Conservation (phyloP, 2,888 invertebrate genomes). For the Rutpela maculata region DNA sequence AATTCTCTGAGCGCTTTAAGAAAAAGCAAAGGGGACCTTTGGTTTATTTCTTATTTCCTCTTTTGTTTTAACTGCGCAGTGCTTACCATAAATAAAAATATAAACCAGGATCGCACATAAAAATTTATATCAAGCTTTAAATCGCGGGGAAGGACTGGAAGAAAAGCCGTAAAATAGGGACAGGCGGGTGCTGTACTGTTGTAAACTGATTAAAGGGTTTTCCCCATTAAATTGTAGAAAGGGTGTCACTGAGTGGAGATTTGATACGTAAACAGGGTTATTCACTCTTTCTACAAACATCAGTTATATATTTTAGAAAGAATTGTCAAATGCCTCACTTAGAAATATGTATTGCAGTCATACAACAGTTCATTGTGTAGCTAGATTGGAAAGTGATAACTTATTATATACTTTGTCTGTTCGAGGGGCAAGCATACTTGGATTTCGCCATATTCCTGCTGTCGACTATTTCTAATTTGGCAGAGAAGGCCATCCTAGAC, state of each 20-base stretch:
- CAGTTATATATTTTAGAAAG: too few species aligned
- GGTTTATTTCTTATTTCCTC: constrained; percentile 13
- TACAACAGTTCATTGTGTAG: too few species aligned
- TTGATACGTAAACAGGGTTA: neutral
- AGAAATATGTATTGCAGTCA: too few species aligned
- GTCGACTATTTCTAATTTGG: too few species aligned
- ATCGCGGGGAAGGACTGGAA: neutral
- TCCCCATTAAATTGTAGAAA: neutral
- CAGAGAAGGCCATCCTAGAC: too few species aligned
- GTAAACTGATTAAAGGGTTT: constrained; percentile 1
- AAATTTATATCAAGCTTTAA: constrained; percentile 20
- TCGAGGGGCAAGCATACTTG: too few species aligned
- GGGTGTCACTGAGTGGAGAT: neutral
- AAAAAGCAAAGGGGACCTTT: constrained; percentile 5
- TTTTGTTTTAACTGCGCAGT: neutral
- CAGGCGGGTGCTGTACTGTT: neutral
- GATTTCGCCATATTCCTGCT: too few species aligned
- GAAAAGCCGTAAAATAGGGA: constrained; percentile 17
- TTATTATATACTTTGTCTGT: too few species aligned
- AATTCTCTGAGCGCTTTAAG: neutral
- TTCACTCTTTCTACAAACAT: too few species aligned
- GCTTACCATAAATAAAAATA: constrained; percentile 28
- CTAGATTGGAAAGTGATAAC: too few species aligned
- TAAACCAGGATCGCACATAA: constrained; percentile 23
- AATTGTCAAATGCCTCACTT: too few species aligned